Conservation (phyloP, 2,113 vertebrate species). For the Nyctibius bracteatus region DNA sequence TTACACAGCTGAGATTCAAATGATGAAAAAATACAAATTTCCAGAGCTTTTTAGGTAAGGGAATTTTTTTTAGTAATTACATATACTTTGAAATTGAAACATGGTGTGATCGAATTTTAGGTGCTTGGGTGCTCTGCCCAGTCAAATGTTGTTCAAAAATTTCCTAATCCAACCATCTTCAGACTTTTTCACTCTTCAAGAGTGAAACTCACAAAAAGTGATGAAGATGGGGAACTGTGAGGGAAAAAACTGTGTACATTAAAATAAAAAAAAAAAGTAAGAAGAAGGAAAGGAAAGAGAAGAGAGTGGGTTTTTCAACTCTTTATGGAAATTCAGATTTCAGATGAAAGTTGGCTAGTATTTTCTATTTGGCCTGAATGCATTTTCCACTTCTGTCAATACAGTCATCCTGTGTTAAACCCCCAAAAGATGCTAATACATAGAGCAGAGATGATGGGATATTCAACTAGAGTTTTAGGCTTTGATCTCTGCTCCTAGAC, state of each 20-base stretch:
- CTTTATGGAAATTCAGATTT: neutral
- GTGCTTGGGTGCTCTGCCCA: neutral
- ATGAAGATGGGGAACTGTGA: neutral
- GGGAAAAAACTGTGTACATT: neutral
- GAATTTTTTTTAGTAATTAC: neutral
- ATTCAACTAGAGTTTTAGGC: neutral
- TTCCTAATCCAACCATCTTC: neutral
- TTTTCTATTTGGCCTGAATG: neutral
- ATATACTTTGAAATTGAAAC: neutral
- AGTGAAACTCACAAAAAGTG: neutral
- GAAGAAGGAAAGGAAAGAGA: neutral
- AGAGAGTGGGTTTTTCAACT: neutral
- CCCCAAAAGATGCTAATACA: neutral
- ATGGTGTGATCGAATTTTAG: neutral
- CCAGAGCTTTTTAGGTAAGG: neutral
- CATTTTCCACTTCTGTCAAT: neutral
- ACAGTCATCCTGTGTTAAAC: neutral
- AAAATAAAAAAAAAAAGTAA: neutral
- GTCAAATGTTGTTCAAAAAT: neutral
- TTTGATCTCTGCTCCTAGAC: neutral
- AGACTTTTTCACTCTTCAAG: neutral
- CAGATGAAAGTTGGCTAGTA: neutral
- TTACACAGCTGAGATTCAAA: neutral
- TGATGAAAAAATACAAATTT: neutral
- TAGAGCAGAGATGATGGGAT: neutral